phyloP scores from a whole-genome alignment of 2,888 invertebrate genomes.

The Cremastobaeus sp. region DNA sequence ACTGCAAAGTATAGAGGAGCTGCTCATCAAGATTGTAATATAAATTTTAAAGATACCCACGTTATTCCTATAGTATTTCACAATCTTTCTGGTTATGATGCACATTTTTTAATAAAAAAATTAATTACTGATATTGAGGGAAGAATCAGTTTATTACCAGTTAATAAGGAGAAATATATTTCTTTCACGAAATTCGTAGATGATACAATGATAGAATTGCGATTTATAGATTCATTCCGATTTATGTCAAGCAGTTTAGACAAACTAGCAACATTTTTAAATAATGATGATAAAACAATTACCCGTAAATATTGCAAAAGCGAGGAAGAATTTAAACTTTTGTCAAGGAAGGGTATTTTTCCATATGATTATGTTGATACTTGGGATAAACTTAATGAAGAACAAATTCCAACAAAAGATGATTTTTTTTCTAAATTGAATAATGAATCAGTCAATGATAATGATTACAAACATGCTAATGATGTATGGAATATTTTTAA shows the following conservation, averaged over 20 bases:
- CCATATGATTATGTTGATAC: slow-evolving; percentile 48
- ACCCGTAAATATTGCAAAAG: slow-evolving; percentile 10
- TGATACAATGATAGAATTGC: background rate
- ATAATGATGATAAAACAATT: slow-evolving; percentile 19
- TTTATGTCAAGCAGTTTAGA: slow-evolving; percentile 19
- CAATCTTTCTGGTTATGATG: slow-evolving; percentile 15
- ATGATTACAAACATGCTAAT: slow-evolving; percentile 5
- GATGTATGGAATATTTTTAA: slow-evolving; percentile 3
- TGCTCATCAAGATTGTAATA: background rate
- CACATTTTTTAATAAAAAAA: slow-evolving; percentile 16
- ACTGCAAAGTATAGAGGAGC: background rate
- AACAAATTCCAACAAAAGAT: slow-evolving; percentile 9
- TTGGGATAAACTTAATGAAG: slow-evolving; percentile 7
- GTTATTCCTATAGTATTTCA: slow-evolving; percentile 6
- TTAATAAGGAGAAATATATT: slow-evolving; percentile 34
- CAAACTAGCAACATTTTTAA: slow-evolving; percentile 4
- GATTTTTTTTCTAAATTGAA: slow-evolving; percentile 16
- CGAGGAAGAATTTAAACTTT: slow-evolving; percentile 18
- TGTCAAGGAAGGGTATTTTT: slow-evolving; percentile 46
- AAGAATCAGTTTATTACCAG: slow-evolving; percentile 34
- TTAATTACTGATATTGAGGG: slow-evolving; percentile 1
- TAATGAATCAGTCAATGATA: background rate
- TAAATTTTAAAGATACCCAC: background rate
- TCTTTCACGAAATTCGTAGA: slow-evolving; percentile 6
- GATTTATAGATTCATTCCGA: slow-evolving; percentile 19